Percentiles rank a stretch among this genome's conserved stretches.
phyloP scores from a whole-genome alignment of 64 coral and sea anemone genomes.

The Platygyra sinensis region DNA sequence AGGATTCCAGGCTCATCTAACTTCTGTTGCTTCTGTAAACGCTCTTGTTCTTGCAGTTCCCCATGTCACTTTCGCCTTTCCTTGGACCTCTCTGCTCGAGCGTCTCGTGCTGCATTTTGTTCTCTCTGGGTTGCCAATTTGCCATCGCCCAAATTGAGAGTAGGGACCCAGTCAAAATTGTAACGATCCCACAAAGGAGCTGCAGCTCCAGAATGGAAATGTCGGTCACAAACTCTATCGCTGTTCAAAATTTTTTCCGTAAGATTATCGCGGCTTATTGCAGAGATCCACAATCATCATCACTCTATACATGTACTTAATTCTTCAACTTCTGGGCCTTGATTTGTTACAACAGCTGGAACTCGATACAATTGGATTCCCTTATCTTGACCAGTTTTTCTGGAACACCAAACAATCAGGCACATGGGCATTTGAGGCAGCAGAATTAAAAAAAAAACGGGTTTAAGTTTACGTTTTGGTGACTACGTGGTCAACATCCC shows the following conservation, averaged over 20 bases:
- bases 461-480: no score
- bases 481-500: no score
- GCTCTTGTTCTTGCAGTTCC: constrained; percentile 15
- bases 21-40: constrained; percentile 37
- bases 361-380: no score
- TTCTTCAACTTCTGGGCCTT: not conserved
- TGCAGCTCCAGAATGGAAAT: constrained; percentile 12
- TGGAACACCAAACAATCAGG: not conserved
- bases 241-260: not conserved
- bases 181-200: not conserved
- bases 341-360: not conserved
- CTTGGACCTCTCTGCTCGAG: no score
- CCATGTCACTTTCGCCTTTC: not conserved
- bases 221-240: not conserved
- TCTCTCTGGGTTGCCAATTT: not conserved
- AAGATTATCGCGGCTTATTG: not conserved
- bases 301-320: not conserved
- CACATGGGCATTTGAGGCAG: no score
- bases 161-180: constrained; percentile 4
- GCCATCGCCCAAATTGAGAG: not conserved
- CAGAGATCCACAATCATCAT: no score
- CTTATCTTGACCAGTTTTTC: not conserved
- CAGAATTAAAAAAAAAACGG: no score
- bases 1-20: constrained; percentile 33
- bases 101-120: not conserved